phyloP scores from a whole-genome alignment of 2,797 vertebrate genomes.

The Premnoplex brunnescens region DNA sequence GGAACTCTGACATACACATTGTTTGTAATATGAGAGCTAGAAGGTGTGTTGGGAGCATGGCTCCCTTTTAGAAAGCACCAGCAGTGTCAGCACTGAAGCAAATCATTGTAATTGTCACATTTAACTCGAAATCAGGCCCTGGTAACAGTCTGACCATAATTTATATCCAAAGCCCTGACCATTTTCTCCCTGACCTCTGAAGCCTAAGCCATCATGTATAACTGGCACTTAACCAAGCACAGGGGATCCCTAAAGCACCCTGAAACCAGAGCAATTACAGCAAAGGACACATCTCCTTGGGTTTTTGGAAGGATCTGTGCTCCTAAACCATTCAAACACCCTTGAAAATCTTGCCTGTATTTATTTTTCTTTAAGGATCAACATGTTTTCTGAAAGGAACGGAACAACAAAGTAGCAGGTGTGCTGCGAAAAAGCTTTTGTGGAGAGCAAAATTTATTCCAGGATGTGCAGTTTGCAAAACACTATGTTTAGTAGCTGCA shows the following conservation, averaged over 20 bases:
- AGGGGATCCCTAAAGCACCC: neutral
- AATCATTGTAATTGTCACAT: neutral
- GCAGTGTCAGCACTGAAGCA: neutral
- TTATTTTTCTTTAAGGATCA: slow-evolving; percentile 11
- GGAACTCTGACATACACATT: neutral
- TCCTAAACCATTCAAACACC: neutral
- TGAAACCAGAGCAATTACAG: neutral
- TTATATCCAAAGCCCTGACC: neutral
- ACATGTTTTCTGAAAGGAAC: slow-evolving; percentile 26
- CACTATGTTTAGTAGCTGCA: slow-evolving; percentile 38
- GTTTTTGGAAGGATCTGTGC: neutral
- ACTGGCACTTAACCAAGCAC: neutral
- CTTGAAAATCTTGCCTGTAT: neutral
- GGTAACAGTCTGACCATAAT: fast-evolving
- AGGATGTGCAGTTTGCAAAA: slow-evolving; percentile 52
- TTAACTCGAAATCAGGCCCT: neutral
- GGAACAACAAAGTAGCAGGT: neutral
- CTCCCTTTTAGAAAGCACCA: neutral
- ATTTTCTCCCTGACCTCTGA: neutral
- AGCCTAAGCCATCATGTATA: neutral
- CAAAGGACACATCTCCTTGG: neutral
- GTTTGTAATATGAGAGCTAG: neutral
- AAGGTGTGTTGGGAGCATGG: neutral
- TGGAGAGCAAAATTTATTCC: slow-evolving; percentile 14
- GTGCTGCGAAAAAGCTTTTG: slow-evolving; percentile 2